Percentiles rank a stretch among this genome's conserved stretches.
Evolutionary conservation across 2,113 vertebrate genomes (phyloP).

Genomic region (Ornithorhynchus anatinus): DNA sequence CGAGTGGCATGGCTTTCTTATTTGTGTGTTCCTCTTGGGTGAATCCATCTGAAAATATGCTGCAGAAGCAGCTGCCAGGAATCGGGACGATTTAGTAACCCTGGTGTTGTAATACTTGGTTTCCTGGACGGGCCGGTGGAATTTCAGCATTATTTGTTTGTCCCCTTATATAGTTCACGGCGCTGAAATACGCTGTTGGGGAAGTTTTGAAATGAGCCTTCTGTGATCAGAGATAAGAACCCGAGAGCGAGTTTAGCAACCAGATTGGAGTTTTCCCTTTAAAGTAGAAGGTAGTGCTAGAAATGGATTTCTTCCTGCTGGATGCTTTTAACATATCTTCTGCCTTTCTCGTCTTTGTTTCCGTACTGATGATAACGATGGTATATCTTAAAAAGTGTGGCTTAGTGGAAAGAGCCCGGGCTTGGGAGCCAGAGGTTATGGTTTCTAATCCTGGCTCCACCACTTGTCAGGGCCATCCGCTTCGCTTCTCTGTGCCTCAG

Average conservation of each 20-base stretch:
- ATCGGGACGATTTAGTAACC: background rate
- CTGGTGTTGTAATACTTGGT: background rate
- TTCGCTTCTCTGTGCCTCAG: no score
- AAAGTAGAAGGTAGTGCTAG: conserved; percentile 3
- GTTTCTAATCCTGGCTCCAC: no score
- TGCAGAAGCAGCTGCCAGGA: background rate
- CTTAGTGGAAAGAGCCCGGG: no score
- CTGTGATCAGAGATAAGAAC: conserved; percentile 4
- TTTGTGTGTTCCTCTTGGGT: background rate
- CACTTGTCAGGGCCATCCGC: no score
- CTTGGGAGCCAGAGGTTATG: no score
- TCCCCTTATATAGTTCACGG: conserved; percentile 6
- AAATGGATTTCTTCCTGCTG: background rate
- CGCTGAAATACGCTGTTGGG: conserved; percentile 7
- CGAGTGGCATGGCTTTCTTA: no score
- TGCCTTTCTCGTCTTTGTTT: no score
- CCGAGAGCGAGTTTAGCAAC: background rate
- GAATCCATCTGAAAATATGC: background rate
- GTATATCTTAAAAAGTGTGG: no score
- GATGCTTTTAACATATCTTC: background rate
- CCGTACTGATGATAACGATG: no score
- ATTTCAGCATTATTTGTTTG: conserved; percentile 2
- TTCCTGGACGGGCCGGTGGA: conserved; percentile 3
- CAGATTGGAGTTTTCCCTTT: conserved; percentile 12
- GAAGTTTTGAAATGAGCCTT: conserved; percentile 8